These are phyloP conservation scores for Nothura maculosa DNA, from an alignment of 2,797 vertebrate genomes.

Conservation along the genomic window DNA sequence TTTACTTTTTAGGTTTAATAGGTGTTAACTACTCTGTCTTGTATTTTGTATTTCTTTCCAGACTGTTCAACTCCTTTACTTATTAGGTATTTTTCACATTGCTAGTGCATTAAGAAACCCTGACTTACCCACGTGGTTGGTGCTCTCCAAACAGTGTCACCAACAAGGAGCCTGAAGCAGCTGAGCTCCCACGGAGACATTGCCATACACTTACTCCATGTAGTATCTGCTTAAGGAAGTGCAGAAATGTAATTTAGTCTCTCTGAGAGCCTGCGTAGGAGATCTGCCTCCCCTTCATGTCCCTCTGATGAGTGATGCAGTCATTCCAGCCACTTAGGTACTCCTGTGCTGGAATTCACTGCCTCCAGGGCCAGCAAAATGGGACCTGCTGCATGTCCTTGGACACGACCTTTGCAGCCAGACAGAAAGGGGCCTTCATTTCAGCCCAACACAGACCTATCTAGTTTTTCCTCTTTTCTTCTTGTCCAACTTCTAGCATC, in stretches of 20 bases:
- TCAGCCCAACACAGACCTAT: background rate
- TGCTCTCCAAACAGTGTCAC: background rate
- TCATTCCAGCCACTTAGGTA: background rate
- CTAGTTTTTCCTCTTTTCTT: background rate
- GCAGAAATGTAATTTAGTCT: background rate
- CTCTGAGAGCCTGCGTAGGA: background rate
- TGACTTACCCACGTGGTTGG: background rate
- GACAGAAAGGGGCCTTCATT: background rate
- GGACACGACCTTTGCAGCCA: background rate
- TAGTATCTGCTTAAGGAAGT: background rate
- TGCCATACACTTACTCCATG: background rate
- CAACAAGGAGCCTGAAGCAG: background rate
- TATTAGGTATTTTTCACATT: background rate
- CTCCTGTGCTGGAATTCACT: background rate
- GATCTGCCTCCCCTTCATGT: background rate
- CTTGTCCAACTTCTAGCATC: background rate
- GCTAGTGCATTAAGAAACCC: background rate
- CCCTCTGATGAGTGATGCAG: background rate
- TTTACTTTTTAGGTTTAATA: background rate
- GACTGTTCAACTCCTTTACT: background rate
- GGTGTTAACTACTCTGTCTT: background rate
- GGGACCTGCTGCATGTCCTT: fast-evolving
- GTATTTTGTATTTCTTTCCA: background rate
- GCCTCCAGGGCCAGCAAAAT: background rate
- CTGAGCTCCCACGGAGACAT: background rate